Percentiles rank a stretch among this genome's conserved stretches.
These are phyloP conservation scores for Enteromius anoplus DNA, from an alignment of 2,797 vertebrate species.

Conservation along the genomic window DNA sequence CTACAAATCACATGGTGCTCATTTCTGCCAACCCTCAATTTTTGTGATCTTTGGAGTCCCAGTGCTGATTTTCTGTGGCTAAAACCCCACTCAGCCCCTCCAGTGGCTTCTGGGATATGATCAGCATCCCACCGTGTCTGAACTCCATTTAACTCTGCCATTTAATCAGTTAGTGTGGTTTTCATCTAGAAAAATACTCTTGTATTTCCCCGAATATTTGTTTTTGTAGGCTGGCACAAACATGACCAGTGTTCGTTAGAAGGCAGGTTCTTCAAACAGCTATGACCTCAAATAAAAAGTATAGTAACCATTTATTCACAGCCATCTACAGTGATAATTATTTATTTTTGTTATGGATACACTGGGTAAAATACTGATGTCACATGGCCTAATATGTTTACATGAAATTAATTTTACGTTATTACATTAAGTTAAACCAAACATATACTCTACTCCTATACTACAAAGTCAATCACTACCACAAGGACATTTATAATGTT, in stretches of 20 bases:
- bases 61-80: slow-evolving; percentile 9
- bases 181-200: background rate
- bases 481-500: background rate
- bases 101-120: slow-evolving; percentile 27
- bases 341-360: slow-evolving; percentile 10
- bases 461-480: background rate
- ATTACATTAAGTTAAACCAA: slow-evolving; percentile 3
- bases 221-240: slow-evolving; percentile 20
- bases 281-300: slow-evolving; percentile 5
- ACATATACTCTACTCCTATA: background rate
- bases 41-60: slow-evolving; percentile 24
- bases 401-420: background rate
- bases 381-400: background rate
- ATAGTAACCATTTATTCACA: background rate
- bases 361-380: background rate
- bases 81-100: background rate
- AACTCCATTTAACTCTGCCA: background rate
- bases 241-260: slow-evolving; percentile 8
- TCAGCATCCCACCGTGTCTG: background rate
- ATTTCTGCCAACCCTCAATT: slow-evolving; percentile 10
- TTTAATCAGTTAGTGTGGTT: slow-evolving; percentile 15
- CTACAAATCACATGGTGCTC: slow-evolving; percentile 11
- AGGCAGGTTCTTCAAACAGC: background rate
- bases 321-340: background rate
- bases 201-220: slow-evolving; percentile 3